Percentiles rank a stretch among this genome's conserved stretches.
These are phyloP conservation scores for Alethe castanea DNA, from an alignment of 2,113 vertebrate genomes.

Conservation along the genomic window DNA sequence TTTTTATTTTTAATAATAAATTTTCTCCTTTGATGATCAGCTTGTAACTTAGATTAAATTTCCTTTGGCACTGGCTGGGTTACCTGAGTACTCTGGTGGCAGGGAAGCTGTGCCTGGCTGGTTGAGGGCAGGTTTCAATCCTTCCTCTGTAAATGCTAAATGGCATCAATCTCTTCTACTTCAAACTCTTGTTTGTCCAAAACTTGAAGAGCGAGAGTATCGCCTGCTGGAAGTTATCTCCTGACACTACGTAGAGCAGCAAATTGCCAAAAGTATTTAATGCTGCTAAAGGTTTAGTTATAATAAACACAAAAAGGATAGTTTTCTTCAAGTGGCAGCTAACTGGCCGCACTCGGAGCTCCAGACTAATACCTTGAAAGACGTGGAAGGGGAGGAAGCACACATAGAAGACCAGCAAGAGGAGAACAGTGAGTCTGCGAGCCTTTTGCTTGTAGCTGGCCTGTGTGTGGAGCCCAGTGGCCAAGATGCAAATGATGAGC, in stretches of 20 bases:
- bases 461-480: slow-evolving; percentile 28
- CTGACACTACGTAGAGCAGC: slow-evolving; percentile 74
- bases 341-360: background rate
- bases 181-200: background rate
- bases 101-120: background rate
- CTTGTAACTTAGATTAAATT: background rate
- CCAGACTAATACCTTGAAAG: slow-evolving; percentile 42
- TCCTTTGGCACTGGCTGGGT: background rate
- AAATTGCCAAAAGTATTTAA: slow-evolving; percentile 81
- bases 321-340: slow-evolving; percentile 10
- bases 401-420: slow-evolving; percentile 71
- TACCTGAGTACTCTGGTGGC: background rate
- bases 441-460: slow-evolving; percentile 61
- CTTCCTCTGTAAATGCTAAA: background rate
- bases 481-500: slow-evolving; percentile 63
- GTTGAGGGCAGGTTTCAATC: background rate
- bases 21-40: background rate
- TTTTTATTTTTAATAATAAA: background rate
- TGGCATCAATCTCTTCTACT: background rate
- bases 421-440: slow-evolving; percentile 65
- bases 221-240: slow-evolving; percentile 72
- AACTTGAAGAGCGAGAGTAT: slow-evolving; percentile 47
- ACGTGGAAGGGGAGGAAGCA: slow-evolving; percentile 75
- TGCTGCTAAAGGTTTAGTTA: slow-evolving; percentile 75
- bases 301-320: slow-evolving; percentile 38